phyloP scores from a whole-genome alignment of 2,113 vertebrate species.

The Charadrius vociferus region DNA sequence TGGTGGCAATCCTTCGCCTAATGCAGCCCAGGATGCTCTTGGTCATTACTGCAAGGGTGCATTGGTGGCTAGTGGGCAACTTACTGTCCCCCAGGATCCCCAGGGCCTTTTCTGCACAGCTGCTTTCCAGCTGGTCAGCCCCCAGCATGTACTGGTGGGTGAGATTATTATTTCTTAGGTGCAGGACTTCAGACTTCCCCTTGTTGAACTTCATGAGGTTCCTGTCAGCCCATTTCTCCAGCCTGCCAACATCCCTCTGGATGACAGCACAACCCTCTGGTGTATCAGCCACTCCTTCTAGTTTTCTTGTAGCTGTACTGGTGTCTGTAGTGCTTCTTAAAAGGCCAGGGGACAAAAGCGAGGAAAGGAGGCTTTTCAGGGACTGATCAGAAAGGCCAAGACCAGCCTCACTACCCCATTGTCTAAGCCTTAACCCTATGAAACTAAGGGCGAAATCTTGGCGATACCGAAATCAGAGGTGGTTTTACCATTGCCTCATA shows the following conservation, averaged over 20 bases:
- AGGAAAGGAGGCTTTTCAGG: neutral
- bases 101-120: neutral
- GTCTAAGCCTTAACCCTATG: neutral
- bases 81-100: neutral
- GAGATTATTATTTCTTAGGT: neutral
- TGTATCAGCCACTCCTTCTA: neutral
- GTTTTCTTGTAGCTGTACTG: neutral
- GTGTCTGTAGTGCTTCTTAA: neutral
- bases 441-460: neutral
- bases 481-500: neutral
- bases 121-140: neutral
- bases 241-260: neutral
- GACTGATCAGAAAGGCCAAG: neutral
- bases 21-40: neutral
- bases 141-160: fast-evolving
- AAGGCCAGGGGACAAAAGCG: neutral
- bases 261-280: neutral
- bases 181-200: neutral
- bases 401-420: neutral
- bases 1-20: neutral
- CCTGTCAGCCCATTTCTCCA: neutral
- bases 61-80: neutral
- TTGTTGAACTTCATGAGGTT: neutral
- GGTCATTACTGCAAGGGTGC: neutral
- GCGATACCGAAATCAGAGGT: neutral